Evolutionary conservation across 2,113 vertebrate genomes (phyloP), one percentile per base, ranked within the genome.

Genomic region (Mixornis gularis): DNA sequence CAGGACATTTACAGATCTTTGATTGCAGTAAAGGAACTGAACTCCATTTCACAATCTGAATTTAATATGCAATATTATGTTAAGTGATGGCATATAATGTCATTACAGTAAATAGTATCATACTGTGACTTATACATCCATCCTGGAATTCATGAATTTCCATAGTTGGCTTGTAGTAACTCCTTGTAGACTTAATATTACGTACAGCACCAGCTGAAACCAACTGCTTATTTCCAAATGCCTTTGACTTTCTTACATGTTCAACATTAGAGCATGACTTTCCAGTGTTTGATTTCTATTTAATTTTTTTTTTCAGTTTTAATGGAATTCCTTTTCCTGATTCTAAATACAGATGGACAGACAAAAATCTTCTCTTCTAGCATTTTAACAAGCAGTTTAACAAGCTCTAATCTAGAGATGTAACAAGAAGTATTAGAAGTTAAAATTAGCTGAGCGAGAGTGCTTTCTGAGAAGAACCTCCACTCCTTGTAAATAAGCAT

Each of bases 11-110:
- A 92, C 59, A 94, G 89, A 79, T 87, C 87, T 93, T 92, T 87
- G 78, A 93, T 79, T 72, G 91, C 89, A 71, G 74, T 89, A 94
- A 94, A 93, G 81, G 63, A 89, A 87, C 91, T 55, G 87, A 93
- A 92, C 60, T 93, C 87, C 87, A 92, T 93, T 94, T 77, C 79
- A 89, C 68, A 41, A 93, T 70, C 71, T 90, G 85, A 91, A 73
- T 95, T 95, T 91, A 94, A 95, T 93, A 85, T 73, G 71, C 7
- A 6, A 46, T 95, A 91, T 83, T 95, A 91, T 93, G 78, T 91
- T 89, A 96, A 92, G 68, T 89, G 79, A 96, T 89, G 74, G 87
- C 81, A 85, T 68, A 43, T 83, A 89, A 82, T 91, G 62, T 83
- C 89, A 91, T 93, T 95, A 94, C 63, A 91, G 84, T 79, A 44